These are phyloP conservation scores for Equus quagga DNA, from an alignment of 2,113 vertebrate species.

Conservation along the genomic window DNA sequence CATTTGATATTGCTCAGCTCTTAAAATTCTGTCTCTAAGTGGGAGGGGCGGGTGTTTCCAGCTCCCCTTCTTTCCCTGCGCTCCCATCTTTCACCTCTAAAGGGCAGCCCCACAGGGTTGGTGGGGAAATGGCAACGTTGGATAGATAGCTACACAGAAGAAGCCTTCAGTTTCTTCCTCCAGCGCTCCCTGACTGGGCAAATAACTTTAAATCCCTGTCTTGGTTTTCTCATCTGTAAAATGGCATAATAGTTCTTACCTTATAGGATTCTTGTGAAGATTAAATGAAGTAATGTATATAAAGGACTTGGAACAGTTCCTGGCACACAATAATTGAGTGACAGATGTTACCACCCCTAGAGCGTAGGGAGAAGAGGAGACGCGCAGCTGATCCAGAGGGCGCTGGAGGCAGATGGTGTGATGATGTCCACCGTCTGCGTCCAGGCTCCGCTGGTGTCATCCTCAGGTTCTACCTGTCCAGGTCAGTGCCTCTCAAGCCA, in stretches of 20 bases:
- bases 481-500: not conserved
- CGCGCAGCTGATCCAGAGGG: not conserved
- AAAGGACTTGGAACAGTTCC: not conserved
- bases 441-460: not conserved
- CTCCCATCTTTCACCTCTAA: not conserved
- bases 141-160: not conserved
- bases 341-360: not conserved
- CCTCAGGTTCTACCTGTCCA: not conserved
- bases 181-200: not conserved
- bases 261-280: not conserved
- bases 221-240: constrained; percentile 29
- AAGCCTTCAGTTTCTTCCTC: not conserved
- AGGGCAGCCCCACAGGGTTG: not conserved
- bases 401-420: not conserved
- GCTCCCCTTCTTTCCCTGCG: not conserved
- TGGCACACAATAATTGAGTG: not conserved
- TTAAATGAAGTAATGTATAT: not conserved
- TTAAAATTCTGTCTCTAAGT: not conserved
- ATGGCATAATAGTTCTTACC: not conserved
- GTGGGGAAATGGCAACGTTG: not conserved
- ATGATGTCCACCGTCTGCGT: fast-evolving
- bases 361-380: not conserved
- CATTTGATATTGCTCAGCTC: not conserved
- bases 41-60: not conserved
- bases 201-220: not conserved